phyloP scores from a whole-genome alignment of 2,797 vertebrate genomes.

The Sorex maritimensis region DNA sequence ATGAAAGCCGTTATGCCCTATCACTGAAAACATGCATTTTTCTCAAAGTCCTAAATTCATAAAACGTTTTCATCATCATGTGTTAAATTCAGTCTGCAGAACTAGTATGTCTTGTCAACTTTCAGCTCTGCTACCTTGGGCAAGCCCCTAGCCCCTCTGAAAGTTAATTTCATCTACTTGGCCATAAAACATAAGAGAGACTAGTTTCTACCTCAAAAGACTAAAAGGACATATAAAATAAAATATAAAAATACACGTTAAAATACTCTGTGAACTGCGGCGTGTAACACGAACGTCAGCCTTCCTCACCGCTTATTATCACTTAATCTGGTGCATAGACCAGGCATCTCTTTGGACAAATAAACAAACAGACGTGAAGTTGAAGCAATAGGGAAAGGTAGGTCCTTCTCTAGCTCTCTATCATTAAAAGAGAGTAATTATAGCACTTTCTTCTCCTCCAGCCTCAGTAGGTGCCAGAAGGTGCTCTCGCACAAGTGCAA shows the following conservation, averaged over 20 bases:
- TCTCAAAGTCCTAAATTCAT: slow-evolving; percentile 32
- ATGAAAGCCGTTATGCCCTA: neutral
- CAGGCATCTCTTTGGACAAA: slow-evolving; percentile 39
- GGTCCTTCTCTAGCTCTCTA: neutral
- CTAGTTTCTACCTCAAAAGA: slow-evolving; percentile 22
- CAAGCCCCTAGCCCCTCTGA: slow-evolving; percentile 49
- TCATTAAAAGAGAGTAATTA: neutral
- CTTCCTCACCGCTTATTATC: slow-evolving; percentile 40
- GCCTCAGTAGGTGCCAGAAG: slow-evolving; percentile 25
- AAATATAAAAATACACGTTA: neutral
- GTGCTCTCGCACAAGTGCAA: slow-evolving; percentile 35
- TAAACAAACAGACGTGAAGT: slow-evolving; percentile 22
- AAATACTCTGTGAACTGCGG: slow-evolving; percentile 40
- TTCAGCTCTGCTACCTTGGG: slow-evolving; percentile 8
- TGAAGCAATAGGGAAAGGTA: slow-evolving; percentile 8
- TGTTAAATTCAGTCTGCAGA: neutral
- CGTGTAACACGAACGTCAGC: neutral
- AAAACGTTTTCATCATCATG: slow-evolving; percentile 26
- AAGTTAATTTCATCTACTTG: slow-evolving; percentile 50
- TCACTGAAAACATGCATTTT: slow-evolving; percentile 1
- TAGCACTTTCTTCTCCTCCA: neutral
- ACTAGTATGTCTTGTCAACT: neutral
- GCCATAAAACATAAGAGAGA: slow-evolving; percentile 12
- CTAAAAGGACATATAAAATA: neutral
- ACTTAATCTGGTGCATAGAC: slow-evolving; percentile 1